These are phyloP conservation scores for Mesorhabditis belari DNA, from an alignment of 2,888 invertebrate genomes.

Conservation along the genomic window DNA sequence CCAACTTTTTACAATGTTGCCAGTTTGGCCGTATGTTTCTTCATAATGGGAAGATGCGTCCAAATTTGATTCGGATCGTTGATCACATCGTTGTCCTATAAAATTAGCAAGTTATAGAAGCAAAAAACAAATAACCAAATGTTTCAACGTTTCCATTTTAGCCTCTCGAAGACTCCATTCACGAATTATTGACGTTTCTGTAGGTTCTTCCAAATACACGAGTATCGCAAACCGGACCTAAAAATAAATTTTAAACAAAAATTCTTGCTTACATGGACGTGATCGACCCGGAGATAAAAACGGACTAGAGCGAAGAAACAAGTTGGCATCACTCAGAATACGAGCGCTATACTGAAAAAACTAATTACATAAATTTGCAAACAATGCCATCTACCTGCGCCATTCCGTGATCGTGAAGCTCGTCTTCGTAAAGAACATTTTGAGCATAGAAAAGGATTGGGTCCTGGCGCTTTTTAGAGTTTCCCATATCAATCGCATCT, in stretches of 20 bases:
- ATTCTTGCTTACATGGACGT: slow-evolving; percentile 68
- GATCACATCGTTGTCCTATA: neutral
- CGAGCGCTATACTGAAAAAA: slow-evolving; percentile 71
- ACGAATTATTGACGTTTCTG: slow-evolving; percentile 22
- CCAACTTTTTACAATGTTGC: neutral
- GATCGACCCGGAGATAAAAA: slow-evolving; percentile 89
- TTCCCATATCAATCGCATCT: slow-evolving; percentile 74
- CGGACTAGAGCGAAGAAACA: slow-evolving; percentile 82
- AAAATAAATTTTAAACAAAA: neutral
- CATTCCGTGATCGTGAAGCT: slow-evolving; percentile 92
- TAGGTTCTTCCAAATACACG: slow-evolving; percentile 31
- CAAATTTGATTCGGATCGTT: neutral
- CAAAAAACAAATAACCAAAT: slow-evolving; percentile 10
- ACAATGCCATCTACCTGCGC: slow-evolving; percentile 62
- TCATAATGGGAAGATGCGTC: neutral
- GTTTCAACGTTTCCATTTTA: slow-evolving; percentile 15
- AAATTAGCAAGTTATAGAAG: neutral
- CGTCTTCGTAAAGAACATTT: slow-evolving; percentile 91
- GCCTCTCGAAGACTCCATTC: slow-evolving; percentile 46
- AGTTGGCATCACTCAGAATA: slow-evolving; percentile 81
- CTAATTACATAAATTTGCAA: slow-evolving; percentile 46
- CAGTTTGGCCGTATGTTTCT: neutral
- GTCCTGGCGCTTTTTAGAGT: slow-evolving; percentile 79
- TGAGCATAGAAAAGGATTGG: slow-evolving; percentile 81
- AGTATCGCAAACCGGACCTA: slow-evolving; percentile 35